These are phyloP conservation scores for Eulacestoma nigropectus DNA, from an alignment of 2,113 vertebrate species.

Conservation along the genomic window DNA sequence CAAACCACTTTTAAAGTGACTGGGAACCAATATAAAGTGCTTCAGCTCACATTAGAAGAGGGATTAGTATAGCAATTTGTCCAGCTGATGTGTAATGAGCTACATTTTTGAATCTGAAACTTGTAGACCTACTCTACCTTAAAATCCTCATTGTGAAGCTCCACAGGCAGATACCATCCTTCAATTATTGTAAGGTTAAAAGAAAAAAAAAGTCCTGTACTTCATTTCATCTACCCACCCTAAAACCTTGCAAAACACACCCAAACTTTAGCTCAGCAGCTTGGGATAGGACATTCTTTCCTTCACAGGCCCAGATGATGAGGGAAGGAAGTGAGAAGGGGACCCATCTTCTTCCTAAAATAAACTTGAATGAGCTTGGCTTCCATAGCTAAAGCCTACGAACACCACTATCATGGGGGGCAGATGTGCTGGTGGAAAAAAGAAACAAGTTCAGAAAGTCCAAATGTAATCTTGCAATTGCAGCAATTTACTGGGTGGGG, in stretches of 20 bases:
- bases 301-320: neutral
- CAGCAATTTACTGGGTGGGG: neutral
- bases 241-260: neutral
- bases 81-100: neutral
- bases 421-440: neutral
- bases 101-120: neutral
- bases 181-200: neutral
- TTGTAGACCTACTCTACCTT: neutral
- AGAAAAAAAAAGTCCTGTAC: neutral
- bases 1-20: neutral
- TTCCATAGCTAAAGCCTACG: neutral
- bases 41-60: neutral
- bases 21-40: neutral
- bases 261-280: neutral
- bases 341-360: neutral
- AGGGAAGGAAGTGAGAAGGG: neutral
- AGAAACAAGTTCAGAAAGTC: neutral
- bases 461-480: neutral
- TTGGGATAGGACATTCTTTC: neutral
- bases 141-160: neutral
- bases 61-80: neutral
- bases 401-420: accelerated
- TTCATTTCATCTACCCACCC: neutral
- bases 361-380: neutral
- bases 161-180: neutral